Evolutionary conservation across 64 coral and sea anemone genomes (phyloP), one percentile per base, ranked within the genome.

Genomic region (Catalaphyllia jardinei): DNA sequence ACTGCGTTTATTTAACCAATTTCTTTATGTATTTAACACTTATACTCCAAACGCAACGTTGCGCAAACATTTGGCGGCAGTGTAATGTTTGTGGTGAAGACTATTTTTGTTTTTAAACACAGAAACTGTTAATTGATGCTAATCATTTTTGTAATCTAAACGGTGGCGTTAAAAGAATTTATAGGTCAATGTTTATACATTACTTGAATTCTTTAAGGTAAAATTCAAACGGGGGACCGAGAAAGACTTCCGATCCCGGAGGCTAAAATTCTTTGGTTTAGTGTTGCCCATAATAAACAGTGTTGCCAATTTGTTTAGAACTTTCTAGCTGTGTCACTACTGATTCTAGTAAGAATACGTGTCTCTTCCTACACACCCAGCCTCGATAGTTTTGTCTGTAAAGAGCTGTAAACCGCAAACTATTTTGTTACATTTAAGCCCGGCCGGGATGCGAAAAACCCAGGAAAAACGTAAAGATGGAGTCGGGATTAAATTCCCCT

Each of bases 91-190:
- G 76, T 22, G 10, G 76, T 14, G 49, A 29, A 25, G 49, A 79
- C 29, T 55, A 79, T 62, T 80, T 60, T 61, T 14, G 39, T n/a
- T 77, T 77, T 77, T 77, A 77, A 52, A 77, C 75, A 77, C n/a
- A 19, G 27, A 29, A 55, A 79, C 38, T 46, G 46, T 79, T 79
- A 55, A 79, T 57, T 79, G 38, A 46, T 16, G 50, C n/a, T 79
- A 57, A 79, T 79, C 76, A 79, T 16, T 52, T 79, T 22, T 11
- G 76, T 79, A 79, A 79, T 79, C 76, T 79, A 55, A 46, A 55
- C 76, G 65, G 10, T 69, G 65, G 22, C 1, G 65, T 69, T 69
- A 25, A 25, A 27, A 69, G 65, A 69, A 25, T 69, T 69, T 2
- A 8, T 10, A 69, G 15, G 10, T 6, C 65, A 69, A 27, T 69